Conservation (phyloP, 2,797 vertebrate species). For the Myripristis jacobus region DNA sequence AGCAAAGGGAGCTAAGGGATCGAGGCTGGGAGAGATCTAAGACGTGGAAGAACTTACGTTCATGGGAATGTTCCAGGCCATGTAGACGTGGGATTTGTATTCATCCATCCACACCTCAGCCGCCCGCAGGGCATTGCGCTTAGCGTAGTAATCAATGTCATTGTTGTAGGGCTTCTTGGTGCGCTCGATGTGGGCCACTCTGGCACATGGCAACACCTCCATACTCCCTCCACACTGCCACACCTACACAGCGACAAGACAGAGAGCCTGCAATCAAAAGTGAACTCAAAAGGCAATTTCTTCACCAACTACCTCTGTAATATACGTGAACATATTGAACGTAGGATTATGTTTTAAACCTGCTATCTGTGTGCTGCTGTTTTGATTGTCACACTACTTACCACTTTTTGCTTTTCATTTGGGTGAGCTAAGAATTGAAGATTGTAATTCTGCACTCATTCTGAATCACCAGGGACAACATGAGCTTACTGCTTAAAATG, state of each 20-base stretch:
- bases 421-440: not conserved
- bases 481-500: slow-evolving; percentile 22
- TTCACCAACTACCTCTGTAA: not conserved
- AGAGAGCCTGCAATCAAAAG: not conserved
- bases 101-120: slow-evolving; percentile 99
- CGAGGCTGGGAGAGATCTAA: slow-evolving; percentile 16
- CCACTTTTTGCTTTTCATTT: not conserved
- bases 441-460: not conserved
- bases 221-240: slow-evolving; percentile 99
- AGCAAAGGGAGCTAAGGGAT: slow-evolving; percentile 21
- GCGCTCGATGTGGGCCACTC: slow-evolving; percentile 97
- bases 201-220: slow-evolving; percentile 96
- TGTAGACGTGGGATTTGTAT: slow-evolving; percentile 98
- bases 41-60: slow-evolving; percentile 84
- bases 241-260: slow-evolving; percentile 82
- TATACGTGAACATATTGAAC: not conserved
- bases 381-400: not conserved
- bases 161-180: slow-evolving; percentile 98
- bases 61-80: slow-evolving; percentile 99
- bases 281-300: not conserved
- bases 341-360: not conserved
- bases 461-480: not conserved
- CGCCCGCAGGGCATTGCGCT: slow-evolving; percentile 93
- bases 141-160: slow-evolving; percentile 98
- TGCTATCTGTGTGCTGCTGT: not conserved